These are phyloP conservation scores for Sebastes jordani DNA, from an alignment of 2,797 vertebrate species.

Conservation along the genomic window DNA sequence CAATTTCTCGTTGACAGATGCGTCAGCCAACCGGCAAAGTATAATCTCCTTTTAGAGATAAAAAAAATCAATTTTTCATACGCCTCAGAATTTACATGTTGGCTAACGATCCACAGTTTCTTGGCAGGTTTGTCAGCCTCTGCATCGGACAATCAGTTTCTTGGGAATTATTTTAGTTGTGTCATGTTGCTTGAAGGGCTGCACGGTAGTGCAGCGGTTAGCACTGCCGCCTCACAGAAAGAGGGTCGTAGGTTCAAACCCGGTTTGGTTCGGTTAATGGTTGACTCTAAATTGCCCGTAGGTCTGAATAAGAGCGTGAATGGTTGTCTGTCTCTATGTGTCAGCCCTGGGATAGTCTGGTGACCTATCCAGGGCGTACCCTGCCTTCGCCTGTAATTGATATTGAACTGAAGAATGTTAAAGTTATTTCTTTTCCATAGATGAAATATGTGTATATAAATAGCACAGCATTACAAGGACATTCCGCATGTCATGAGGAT, in stretches of 20 bases:
- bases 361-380: too few species aligned
- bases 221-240: too few species aligned
- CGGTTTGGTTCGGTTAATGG: too few species aligned
- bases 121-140: neutral
- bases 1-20: neutral
- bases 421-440: neutral
- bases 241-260: too few species aligned
- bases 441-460: neutral
- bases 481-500: too few species aligned
- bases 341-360: too few species aligned
- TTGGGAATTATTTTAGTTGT: neutral
- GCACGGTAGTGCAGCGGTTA: too few species aligned
- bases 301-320: too few species aligned
- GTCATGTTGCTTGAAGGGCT: neutral
- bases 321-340: too few species aligned
- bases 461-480: too few species aligned
- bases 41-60: neutral
- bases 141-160: neutral
- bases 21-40: neutral
- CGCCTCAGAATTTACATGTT: neutral
- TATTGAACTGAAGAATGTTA: neutral
- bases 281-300: too few species aligned
- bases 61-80: neutral
- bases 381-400: neutral
- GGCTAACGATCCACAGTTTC: neutral